Conservation (phyloP, 1,140 invertebrate genomes). For the Battus philenor region DNA sequence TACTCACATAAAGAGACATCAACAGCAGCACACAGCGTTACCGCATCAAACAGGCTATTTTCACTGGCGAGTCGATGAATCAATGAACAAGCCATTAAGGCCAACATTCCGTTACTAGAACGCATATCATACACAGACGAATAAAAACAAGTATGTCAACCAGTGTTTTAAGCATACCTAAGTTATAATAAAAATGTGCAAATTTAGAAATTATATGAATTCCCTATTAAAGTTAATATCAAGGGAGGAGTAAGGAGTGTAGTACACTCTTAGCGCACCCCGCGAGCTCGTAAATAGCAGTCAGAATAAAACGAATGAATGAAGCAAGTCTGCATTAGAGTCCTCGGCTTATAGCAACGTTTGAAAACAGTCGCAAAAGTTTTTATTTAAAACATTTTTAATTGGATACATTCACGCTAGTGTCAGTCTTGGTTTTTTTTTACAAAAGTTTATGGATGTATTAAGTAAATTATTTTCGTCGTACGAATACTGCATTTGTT, state of each 20-base stretch:
- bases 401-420: constrained; percentile 30
- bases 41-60: constrained; percentile 11
- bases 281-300: constrained; percentile 47
- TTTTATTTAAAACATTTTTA: constrained; percentile 41
- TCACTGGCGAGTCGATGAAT: constrained; percentile 5
- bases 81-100: constrained; percentile 11
- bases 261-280: constrained; percentile 47
- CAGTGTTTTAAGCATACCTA: constrained; percentile 1
- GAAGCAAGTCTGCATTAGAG: constrained; percentile 27
- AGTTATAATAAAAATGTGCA: not conserved
- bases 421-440: constrained; percentile 11
- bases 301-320: constrained; percentile 45
- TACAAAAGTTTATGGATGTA: too few relatives aligned
- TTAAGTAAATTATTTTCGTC: too few relatives aligned
- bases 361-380: constrained; percentile 27
- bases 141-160: not conserved
- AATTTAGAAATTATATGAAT: constrained; percentile 3
- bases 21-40: constrained; percentile 4
- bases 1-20: constrained; percentile 8
- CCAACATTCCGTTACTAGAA: constrained; percentile 1
- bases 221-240: constrained; percentile 33
- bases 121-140: constrained; percentile 1
- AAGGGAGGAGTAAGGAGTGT: constrained; percentile 44
- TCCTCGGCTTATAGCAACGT: constrained; percentile 28
- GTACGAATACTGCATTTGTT: too few relatives aligned